A percentile compares a stretch with the other conserved stretches of the same genome.
Evolutionary conservation across 2,113 vertebrate species (phyloP).

Genomic region (Leucoraja erinaceus): DNA sequence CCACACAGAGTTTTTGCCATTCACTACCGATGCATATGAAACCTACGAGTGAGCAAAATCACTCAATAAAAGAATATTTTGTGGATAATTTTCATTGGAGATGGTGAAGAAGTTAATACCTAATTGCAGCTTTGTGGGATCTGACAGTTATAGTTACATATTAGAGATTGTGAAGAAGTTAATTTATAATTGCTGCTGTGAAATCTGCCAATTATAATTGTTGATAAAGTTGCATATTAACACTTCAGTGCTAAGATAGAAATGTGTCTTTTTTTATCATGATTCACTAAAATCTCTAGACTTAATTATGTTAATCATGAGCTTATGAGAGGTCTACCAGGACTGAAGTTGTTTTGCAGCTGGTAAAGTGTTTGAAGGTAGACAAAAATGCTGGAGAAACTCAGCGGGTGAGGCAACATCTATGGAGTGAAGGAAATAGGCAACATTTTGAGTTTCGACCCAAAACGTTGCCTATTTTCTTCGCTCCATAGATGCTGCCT

Average conservation of each 20-base stretch:
- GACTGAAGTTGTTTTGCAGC: background rate
- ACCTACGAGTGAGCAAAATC: background rate
- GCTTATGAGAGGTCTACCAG: background rate
- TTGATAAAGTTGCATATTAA: background rate
- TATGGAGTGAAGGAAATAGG: too few relatives aligned
- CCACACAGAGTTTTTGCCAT: background rate
- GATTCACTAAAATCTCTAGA: background rate
- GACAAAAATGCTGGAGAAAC: too few relatives aligned
- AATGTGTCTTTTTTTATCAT: background rate
- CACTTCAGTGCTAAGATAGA: background rate
- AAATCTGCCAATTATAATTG: too few relatives aligned
- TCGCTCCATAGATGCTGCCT: too few relatives aligned
- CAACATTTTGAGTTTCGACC: too few relatives aligned
- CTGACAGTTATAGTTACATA: background rate
- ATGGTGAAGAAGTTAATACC: background rate
- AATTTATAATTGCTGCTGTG: background rate
- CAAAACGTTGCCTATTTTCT: too few relatives aligned
- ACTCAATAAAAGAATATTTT: background rate
- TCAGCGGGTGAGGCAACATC: too few relatives aligned
- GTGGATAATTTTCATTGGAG: background rate
- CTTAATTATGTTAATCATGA: too few relatives aligned
- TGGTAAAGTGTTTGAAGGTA: background rate
- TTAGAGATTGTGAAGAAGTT: background rate
- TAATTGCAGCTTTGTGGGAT: background rate
- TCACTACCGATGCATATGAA: background rate